Base-by-base conservation (phyloP, 2,113 vertebrate species). In the Oophaga pumilio region DNA sequence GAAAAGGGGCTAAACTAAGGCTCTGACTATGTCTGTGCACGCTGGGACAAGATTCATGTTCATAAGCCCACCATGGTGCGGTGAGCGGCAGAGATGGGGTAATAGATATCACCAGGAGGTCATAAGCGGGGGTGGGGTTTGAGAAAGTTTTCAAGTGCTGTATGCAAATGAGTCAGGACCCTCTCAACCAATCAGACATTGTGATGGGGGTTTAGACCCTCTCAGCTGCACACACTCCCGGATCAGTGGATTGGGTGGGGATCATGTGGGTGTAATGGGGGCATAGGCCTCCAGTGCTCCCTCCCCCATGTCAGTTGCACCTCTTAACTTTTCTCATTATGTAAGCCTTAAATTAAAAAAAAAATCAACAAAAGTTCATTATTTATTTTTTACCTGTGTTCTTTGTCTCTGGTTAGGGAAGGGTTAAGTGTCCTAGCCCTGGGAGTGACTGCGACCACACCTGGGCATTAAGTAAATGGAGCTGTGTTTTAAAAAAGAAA, bases 361-460 rank as follows among this genome's bases (percentile, higher is more conserved):
- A 33, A 17, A 6, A 22, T 0, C 22, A 24, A 11, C 10, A 10
- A 24, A 11, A 17, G 24, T 14, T 1, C 24, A 68, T 10, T 26
- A 0, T 22, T 2, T 43, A 28, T 43, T 9, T 17, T 26, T 15
- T 5, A 33, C 12, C n/a, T 71, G 13, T 14, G 33, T 50, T n/a
- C 50, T 83, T 22, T n/a, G 81, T 24, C 24, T 52, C 20, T 12
- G 85, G 57, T 12, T 43, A 56, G 57, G 74, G 59, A 86, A 22
- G 85, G 57, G 85, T 86, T 86, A 86, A 86, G 56, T 12, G 74
- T n/a, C 64, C 49, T 24, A 57, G 52, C 57, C 57, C 43, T 76
- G 73, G 85, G 85, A 66, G 85, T 78, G 76, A 50, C 74, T 24
- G 73, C 8, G 28, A 56, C 76, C 85, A 71, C 85, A 86, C 85